Evolutionary conservation across 2,888 invertebrate genomes (phyloP).

Genomic region (Lamellibrachia satsuma): DNA sequence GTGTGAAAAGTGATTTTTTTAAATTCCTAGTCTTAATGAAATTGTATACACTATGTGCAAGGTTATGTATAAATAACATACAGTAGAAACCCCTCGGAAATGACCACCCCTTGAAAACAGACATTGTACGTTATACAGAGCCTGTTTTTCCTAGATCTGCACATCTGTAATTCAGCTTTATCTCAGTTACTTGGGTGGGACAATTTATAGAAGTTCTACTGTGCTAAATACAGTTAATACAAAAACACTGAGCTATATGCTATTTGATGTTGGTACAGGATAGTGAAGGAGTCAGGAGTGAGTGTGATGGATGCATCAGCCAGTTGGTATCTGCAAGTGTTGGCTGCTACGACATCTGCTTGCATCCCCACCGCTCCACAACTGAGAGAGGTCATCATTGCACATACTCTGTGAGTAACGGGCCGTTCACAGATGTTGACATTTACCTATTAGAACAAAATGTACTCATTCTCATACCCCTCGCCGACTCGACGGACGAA

Average conservation of each 20-base stretch:
- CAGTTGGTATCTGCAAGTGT: constrained; percentile 61
- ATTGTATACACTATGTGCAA: not conserved
- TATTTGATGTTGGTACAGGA: constrained; percentile 29
- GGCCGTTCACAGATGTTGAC: too few relatives aligned
- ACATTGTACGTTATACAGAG: too few relatives aligned
- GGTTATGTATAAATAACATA: not conserved
- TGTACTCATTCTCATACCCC: too few relatives aligned
- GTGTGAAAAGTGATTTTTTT: not conserved
- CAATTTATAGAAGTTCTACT: too few relatives aligned
- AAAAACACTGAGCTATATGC: not conserved
- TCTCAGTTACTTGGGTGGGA: too few relatives aligned
- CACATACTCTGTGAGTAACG: constrained; percentile 53
- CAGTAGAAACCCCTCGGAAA: too few relatives aligned
- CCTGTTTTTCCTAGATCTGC: too few relatives aligned
- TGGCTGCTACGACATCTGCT: constrained; percentile 57
- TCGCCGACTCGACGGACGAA: too few relatives aligned
- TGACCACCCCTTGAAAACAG: too few relatives aligned
- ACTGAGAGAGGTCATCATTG: constrained; percentile 53
- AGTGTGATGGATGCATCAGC: constrained; percentile 62
- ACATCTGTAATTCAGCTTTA: too few relatives aligned
- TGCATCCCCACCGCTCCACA: constrained; percentile 54
- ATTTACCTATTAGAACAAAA: too few relatives aligned
- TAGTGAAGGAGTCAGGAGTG: constrained; percentile 53
- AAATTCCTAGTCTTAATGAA: not conserved
- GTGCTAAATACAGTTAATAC: not conserved